Conservation (phyloP, 2,888 invertebrate species). For the Microctonus brassicae region DNA sequence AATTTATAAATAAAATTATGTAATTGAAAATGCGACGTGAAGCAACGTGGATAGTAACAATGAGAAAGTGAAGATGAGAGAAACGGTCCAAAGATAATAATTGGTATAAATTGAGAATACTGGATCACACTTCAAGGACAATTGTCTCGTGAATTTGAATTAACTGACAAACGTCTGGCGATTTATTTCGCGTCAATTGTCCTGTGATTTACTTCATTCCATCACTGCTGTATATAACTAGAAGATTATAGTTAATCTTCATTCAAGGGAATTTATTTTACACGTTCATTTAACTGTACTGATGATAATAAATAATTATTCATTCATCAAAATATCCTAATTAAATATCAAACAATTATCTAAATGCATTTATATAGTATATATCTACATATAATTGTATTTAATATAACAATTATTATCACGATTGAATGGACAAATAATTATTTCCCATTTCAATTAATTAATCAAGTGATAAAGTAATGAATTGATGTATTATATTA, state of each 20-base stretch:
- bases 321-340: neutral
- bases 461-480: neutral
- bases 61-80: neutral
- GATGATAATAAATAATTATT: neutral
- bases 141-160: slow-evolving; percentile 16
- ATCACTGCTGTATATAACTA: neutral
- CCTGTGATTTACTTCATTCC: neutral
- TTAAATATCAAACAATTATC: neutral
- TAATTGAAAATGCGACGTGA: neutral
- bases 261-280: neutral
- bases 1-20: neutral
- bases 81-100: neutral
- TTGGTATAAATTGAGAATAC: neutral
- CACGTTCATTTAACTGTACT: neutral
- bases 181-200: neutral
- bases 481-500: neutral
- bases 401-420: neutral
- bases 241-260: neutral
- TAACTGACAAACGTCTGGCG: neutral
- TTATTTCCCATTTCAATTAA: neutral
- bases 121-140: neutral
- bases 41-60: neutral
- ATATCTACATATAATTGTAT: neutral
- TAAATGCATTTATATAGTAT: neutral
- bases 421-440: neutral